Evolutionary conservation across 2,113 vertebrate genomes (phyloP).

Genomic region (Phyllopteryx taeniolatus): DNA sequence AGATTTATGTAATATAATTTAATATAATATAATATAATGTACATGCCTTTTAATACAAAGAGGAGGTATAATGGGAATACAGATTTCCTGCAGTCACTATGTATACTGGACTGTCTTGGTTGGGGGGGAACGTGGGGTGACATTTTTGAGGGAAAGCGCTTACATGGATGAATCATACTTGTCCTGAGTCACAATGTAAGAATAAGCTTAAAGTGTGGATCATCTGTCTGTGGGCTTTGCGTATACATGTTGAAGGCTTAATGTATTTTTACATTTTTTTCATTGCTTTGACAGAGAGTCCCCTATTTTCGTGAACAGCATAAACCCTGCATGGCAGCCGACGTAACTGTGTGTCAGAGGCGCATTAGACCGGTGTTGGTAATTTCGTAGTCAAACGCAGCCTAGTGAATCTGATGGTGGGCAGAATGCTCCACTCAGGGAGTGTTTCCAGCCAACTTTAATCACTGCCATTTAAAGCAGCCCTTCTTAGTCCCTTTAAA

Average conservation of each 20-base stretch:
- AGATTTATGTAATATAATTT: conserved; percentile 62
- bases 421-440: too few relatives aligned
- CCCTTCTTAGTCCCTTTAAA: too few relatives aligned
- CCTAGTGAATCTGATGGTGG: too few relatives aligned
- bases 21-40: conserved; percentile 24
- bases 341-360: too few relatives aligned
- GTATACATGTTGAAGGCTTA: not conserved
- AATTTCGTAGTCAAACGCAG: too few relatives aligned
- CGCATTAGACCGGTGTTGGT: too few relatives aligned
- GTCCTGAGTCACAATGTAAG: conserved; percentile 39
- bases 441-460: too few relatives aligned
- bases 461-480: too few relatives aligned
- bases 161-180: conserved; percentile 41
- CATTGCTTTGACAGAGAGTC: not conserved
- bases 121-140: not conserved
- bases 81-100: conserved; percentile 22
- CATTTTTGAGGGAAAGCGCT: conserved; percentile 23
- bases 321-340: too few relatives aligned
- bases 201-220: conserved; percentile 20
- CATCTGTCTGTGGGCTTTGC: conserved; percentile 29
- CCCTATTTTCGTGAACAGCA: too few relatives aligned
- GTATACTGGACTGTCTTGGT: conserved; percentile 19
- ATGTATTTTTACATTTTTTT: not conserved
- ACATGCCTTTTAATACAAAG: conserved; percentile 12
- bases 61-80: conserved; percentile 30